Evolutionary conservation across 2,797 vertebrate genomes (phyloP).

Genomic region (Limosa lapponica): DNA sequence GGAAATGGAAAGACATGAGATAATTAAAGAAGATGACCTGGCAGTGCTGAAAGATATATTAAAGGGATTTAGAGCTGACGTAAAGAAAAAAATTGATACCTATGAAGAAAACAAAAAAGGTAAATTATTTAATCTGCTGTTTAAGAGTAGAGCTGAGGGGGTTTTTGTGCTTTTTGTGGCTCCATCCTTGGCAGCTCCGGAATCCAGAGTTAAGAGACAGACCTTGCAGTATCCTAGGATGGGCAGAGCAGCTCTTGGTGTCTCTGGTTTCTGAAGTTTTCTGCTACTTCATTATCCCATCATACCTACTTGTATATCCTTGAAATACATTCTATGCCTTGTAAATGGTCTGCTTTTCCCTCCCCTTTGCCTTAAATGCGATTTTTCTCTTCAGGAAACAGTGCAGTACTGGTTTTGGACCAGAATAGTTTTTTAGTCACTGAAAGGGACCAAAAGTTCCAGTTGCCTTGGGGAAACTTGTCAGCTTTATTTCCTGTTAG

Average conservation of each 20-base stretch:
- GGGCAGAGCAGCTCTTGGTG: background rate
- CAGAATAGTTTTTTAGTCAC: background rate
- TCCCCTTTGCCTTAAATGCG: background rate
- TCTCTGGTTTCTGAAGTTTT: background rate
- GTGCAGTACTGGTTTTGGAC: background rate
- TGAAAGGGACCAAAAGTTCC: background rate
- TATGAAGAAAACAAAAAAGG: slow-evolving; percentile 41
- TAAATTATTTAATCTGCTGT: slow-evolving; percentile 1
- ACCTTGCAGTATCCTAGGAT: background rate
- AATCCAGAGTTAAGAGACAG: background rate
- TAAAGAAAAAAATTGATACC: slow-evolving; percentile 29
- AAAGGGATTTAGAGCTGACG: background rate
- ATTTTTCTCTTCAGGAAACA: background rate
- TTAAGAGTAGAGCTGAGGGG: background rate
- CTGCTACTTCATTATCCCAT: background rate
- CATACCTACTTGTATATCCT: background rate
- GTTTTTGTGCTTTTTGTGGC: background rate
- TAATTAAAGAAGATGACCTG: slow-evolving; percentile 46
- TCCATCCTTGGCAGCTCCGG: background rate
- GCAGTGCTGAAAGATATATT: slow-evolving; percentile 3
- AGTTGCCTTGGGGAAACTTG: background rate
- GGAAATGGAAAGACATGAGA: slow-evolving; percentile 57
- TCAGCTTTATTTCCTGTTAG: background rate
- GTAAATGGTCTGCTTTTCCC: background rate
- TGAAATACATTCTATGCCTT: background rate